A percentile compares a stretch with the other conserved stretches of the same genome.
Conservation (phyloP, 2,888 invertebrate genomes). For the Oscheius sp. region DNA sequence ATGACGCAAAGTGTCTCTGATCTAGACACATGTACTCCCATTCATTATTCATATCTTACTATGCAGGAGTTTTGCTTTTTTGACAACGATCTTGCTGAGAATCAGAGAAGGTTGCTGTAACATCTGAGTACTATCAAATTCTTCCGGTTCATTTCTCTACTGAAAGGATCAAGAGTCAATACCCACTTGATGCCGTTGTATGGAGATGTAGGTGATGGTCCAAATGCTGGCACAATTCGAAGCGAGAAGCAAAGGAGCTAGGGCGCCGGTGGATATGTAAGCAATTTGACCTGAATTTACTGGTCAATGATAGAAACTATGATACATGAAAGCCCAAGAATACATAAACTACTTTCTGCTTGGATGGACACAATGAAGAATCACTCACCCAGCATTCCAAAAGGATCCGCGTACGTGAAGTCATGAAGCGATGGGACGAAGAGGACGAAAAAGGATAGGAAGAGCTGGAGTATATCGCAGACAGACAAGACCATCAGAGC, state of each 20-base stretch:
- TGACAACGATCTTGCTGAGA: too few relatives aligned
- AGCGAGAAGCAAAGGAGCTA: constrained; percentile 64
- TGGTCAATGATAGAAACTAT: neutral
- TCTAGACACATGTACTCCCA: too few relatives aligned
- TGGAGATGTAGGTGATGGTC: constrained; percentile 71
- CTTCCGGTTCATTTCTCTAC: too few relatives aligned
- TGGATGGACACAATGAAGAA: too few relatives aligned
- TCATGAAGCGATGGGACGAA: constrained; percentile 71
- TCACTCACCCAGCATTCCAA: constrained; percentile 30
- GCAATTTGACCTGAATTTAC: constrained; percentile 63
- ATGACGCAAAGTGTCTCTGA: too few relatives aligned
- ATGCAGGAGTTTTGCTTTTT: too few relatives aligned
- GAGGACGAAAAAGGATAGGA: constrained; percentile 69
- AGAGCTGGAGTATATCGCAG: constrained; percentile 69
- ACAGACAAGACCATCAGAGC: constrained; percentile 69
- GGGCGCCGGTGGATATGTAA: constrained; percentile 67
- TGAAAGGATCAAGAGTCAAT: too few relatives aligned
- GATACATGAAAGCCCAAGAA: neutral
- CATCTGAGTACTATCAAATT: too few relatives aligned
- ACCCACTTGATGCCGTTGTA: constrained; percentile 66
- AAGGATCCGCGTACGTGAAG: constrained; percentile 57
- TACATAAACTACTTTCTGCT: neutral
- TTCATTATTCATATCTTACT: too few relatives aligned
- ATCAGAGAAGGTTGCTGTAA: too few relatives aligned
- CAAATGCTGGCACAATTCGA: constrained; percentile 72